These are phyloP conservation scores for Hemistola chrysoprasaria DNA, from an alignment of 2,888 invertebrate genomes.

Conservation along the genomic window DNA sequence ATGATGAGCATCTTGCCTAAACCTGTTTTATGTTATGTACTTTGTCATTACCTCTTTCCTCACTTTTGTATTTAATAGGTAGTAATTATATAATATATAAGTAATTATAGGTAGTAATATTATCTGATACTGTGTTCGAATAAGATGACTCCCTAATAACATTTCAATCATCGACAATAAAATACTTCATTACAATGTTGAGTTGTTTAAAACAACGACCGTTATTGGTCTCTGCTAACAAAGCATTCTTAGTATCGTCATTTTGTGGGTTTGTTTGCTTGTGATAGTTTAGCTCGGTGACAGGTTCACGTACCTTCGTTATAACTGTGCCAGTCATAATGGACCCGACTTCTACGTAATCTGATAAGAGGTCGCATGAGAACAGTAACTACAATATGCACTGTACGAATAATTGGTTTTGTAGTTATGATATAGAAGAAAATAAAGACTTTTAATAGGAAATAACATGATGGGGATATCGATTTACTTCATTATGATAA, in stretches of 20 bases:
- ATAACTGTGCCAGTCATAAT: conserved; percentile 10
- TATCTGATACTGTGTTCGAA: no score
- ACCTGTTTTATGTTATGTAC: no score
- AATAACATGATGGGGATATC: no score
- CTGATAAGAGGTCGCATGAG: conserved; percentile 12
- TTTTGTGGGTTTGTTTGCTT: conserved; percentile 38
- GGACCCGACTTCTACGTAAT: conserved; percentile 10
- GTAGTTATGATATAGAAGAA: no score
- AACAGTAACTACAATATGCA: neutral
- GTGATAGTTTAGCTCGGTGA: conserved; percentile 23
- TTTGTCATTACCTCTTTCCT: no score
- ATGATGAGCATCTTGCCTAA: no score
- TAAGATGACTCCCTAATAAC: conserved; percentile 4
- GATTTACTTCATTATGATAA: no score
- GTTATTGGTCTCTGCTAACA: conserved; percentile 33
- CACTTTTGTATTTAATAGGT: no score
- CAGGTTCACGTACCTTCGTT: conserved; percentile 8
- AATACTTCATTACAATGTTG: conserved; percentile 2
- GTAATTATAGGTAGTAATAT: no score
- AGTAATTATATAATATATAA: no score
- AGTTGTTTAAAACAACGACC: conserved; percentile 13
- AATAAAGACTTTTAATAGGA: no score
- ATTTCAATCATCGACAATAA: conserved; percentile 15
- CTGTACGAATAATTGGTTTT: no score
- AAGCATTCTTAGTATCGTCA: conserved; percentile 35